These are phyloP conservation scores for Bradypodion pumilum DNA, from an alignment of 2,797 vertebrate species.

Conservation along the genomic window DNA sequence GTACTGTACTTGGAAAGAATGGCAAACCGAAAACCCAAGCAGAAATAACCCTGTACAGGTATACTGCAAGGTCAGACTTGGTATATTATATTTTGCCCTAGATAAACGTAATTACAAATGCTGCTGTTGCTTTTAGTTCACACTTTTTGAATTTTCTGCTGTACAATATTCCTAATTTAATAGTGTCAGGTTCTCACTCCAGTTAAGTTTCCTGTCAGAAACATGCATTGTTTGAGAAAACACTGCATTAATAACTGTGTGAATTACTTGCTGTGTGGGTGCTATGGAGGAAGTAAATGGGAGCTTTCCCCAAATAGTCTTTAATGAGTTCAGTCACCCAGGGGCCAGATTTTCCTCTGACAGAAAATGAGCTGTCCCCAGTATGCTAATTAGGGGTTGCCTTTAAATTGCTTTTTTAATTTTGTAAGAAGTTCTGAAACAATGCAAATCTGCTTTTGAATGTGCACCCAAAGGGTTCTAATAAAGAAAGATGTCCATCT, in stretches of 20 bases:
- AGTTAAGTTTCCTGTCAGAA: slow-evolving; percentile 61
- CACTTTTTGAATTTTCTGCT: slow-evolving; percentile 22
- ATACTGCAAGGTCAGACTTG: background rate
- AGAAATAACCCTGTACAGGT: background rate
- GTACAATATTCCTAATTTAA: slow-evolving; percentile 56
- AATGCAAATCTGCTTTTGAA: slow-evolving; percentile 32
- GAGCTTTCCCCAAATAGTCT: slow-evolving; percentile 60
- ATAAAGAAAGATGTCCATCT: too few species aligned
- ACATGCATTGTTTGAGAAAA: slow-evolving; percentile 64
- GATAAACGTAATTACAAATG: slow-evolving; percentile 26
- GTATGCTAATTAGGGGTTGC: slow-evolving; percentile 67
- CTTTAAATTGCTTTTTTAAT: slow-evolving; percentile 67
- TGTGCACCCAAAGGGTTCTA: slow-evolving; percentile 10
- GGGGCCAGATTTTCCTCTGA: slow-evolving; percentile 74
- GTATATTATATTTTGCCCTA: background rate
- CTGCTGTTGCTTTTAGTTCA: slow-evolving; percentile 30
- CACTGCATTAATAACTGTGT: slow-evolving; percentile 61
- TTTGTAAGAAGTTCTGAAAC: slow-evolving; percentile 55
- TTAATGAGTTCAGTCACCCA: slow-evolving; percentile 71
- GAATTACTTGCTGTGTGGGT: slow-evolving; percentile 65
- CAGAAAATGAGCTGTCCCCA: slow-evolving; percentile 73
- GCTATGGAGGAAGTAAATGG: slow-evolving; percentile 60
- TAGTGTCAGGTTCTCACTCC: too few species aligned
- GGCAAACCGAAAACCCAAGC: background rate
- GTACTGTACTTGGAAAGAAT: background rate